A percentile compares a stretch with the other conserved stretches of the same genome.
phyloP scores from a whole-genome alignment of 1,140 invertebrate species.

The Chlorops oryzae region DNA sequence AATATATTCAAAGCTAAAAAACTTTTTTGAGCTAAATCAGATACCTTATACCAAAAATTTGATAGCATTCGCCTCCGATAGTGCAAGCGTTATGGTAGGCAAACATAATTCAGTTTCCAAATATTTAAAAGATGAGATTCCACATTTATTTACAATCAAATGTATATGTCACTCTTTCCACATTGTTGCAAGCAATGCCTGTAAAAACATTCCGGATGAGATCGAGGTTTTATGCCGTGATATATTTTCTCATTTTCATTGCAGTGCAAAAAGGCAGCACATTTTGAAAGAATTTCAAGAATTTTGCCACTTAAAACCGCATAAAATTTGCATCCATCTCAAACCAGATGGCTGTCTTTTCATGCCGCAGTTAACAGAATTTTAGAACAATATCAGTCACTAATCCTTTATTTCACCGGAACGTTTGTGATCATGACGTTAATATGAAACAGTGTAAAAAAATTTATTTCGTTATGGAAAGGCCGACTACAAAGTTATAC shows the following conservation, averaged over 20 bases:
- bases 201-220: constrained; percentile 21
- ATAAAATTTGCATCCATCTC: constrained; percentile 25
- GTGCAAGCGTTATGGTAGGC: constrained; percentile 45
- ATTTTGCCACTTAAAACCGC: constrained; percentile 21
- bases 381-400: constrained; percentile 18
- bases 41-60: constrained; percentile 43
- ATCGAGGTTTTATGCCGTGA: constrained; percentile 25
- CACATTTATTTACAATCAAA: constrained; percentile 35
- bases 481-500: background rate
- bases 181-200: constrained; percentile 31
- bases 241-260: constrained; percentile 25
- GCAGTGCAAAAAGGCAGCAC: constrained; percentile 6
- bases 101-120: constrained; percentile 31
- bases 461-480: background rate
- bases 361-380: constrained; percentile 14
- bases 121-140: constrained; percentile 26
- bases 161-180: constrained; percentile 42
- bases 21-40: too few species aligned
- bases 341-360: constrained; percentile 24
- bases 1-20: too few species aligned
- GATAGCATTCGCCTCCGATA: constrained; percentile 46
- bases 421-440: too few species aligned
- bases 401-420: constrained; percentile 15
- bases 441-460: background rate
- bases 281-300: constrained; percentile 23